Evolutionary conservation across 2,797 vertebrate genomes (phyloP).

Genomic region (Eutrigla gurnardus): DNA sequence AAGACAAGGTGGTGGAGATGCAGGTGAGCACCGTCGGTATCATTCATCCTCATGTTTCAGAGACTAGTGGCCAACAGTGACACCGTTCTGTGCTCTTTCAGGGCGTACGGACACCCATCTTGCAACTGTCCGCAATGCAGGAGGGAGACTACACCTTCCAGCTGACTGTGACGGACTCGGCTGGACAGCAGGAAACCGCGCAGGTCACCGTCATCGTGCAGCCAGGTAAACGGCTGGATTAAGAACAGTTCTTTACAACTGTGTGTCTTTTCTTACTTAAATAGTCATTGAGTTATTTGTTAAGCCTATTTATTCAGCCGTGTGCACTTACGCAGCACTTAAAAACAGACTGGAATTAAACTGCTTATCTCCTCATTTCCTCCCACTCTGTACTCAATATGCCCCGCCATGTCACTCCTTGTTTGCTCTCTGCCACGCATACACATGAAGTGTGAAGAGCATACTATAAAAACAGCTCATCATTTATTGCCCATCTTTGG

Average conservation of each 20-base stretch:
- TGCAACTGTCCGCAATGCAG: conserved; percentile 97
- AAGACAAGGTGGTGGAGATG: conserved; percentile 98
- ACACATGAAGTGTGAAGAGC: conserved; percentile 5
- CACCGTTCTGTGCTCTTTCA: conserved; percentile 52
- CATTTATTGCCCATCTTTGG: not conserved
- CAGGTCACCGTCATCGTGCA: conserved; percentile 97
- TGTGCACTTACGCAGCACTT: not conserved
- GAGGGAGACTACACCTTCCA: conserved; percentile 98
- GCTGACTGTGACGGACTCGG: conserved; percentile 94
- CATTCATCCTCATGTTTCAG: not conserved
- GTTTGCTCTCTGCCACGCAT: not conserved
- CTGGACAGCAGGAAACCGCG: conserved; percentile 93
- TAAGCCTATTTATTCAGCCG: conserved; percentile 8
- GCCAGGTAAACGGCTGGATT: conserved; percentile 85
- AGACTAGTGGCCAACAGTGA: fast-evolving
- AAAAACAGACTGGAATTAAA: not conserved
- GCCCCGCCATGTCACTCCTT: not conserved
- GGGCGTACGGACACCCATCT: conserved; percentile 92
- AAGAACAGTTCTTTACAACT: not conserved
- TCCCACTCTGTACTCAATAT: not conserved
- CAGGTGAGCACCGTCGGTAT: conserved; percentile 84
- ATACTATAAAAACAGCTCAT: not conserved
- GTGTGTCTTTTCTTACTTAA: not conserved
- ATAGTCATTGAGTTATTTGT: not conserved
- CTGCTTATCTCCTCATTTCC: not conserved